Conservation (phyloP, 2,888 invertebrate species). For the Arrhopalites spinosus region DNA sequence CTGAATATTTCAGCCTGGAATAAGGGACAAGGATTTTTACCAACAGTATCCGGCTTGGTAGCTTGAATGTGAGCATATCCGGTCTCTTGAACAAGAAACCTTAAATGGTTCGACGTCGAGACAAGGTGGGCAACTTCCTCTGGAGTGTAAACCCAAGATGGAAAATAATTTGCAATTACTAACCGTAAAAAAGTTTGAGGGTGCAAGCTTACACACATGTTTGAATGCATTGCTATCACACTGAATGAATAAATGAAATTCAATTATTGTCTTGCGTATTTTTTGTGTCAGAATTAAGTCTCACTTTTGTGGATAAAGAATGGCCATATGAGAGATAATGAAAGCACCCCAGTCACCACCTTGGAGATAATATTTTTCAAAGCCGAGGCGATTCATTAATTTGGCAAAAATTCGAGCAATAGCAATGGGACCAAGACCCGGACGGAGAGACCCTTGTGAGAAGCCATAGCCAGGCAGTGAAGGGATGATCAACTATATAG, state of each 20-base stretch:
- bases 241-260: slow-evolving; percentile 57
- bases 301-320: slow-evolving; percentile 57
- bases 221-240: slow-evolving; percentile 68
- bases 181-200: slow-evolving; percentile 56
- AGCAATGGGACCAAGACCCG: slow-evolving; percentile 57
- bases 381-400: slow-evolving; percentile 62
- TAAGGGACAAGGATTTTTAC: slow-evolving; percentile 60
- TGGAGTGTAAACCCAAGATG: slow-evolving; percentile 55
- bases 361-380: slow-evolving; percentile 60
- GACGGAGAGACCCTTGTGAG: slow-evolving; percentile 61
- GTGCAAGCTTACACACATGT: slow-evolving; percentile 64
- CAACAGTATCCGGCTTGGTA: slow-evolving; percentile 87
- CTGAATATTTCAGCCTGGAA: not conserved
- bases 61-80: slow-evolving; percentile 76
- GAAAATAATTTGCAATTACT: slow-evolving; percentile 56
- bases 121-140: slow-evolving; percentile 56
- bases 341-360: slow-evolving; percentile 65
- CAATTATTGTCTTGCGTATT: not conserved
- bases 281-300: too few species aligned
- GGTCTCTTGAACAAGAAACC: slow-evolving; percentile 59
- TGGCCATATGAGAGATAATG: slow-evolving; percentile 60
- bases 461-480: slow-evolving; percentile 65
- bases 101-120: slow-evolving; percentile 56
- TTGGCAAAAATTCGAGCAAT: slow-evolving; percentile 57
- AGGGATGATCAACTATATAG: slow-evolving; percentile 59